Evolutionary conservation across 92 coral and sea anemone genomes (phyloP).

Genomic region (Meandrina meandrites): DNA sequence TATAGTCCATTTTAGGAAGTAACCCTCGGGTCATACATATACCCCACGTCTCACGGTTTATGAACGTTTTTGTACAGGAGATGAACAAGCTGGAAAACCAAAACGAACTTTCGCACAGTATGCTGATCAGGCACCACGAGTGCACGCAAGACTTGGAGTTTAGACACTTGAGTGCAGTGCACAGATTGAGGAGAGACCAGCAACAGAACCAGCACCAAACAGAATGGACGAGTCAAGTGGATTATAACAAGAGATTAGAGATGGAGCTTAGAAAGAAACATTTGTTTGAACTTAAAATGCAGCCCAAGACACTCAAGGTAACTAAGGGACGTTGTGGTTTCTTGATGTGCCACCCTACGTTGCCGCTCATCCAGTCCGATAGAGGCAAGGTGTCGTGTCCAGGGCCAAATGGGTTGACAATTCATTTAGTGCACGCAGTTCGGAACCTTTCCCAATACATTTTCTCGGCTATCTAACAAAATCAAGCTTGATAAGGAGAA

Average conservation of each 20-base stretch:
- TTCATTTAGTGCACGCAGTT: too few relatives aligned
- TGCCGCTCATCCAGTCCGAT: too few relatives aligned
- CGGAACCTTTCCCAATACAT: too few relatives aligned
- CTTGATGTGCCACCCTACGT: too few relatives aligned
- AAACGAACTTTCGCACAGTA: conserved; percentile 89
- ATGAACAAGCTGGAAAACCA: conserved; percentile 92
- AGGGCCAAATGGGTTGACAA: too few relatives aligned
- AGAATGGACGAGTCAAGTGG: conserved; percentile 95
- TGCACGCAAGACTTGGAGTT: conserved; percentile 98
- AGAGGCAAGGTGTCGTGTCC: too few relatives aligned
- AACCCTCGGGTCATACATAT: too few relatives aligned
- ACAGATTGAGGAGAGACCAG: conserved; percentile 92
- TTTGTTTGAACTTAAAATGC: conserved; percentile 88
- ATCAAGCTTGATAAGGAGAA: too few relatives aligned
- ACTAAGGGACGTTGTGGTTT: background rate
- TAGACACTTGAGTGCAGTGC: conserved; percentile 83
- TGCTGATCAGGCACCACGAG: conserved; percentile 97
- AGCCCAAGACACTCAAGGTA: conserved; percentile 99
- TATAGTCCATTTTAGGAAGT: too few relatives aligned
- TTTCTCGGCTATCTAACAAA: too few relatives aligned
- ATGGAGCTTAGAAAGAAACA: conserved; percentile 90
- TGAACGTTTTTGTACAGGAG: conserved; percentile 53
- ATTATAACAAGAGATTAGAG: conserved; percentile 93
- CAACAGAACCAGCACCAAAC: conserved; percentile 96
- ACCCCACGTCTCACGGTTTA: too few relatives aligned